phyloP scores from a whole-genome alignment of 1,140 invertebrate species.

The Micrasema longulum region DNA sequence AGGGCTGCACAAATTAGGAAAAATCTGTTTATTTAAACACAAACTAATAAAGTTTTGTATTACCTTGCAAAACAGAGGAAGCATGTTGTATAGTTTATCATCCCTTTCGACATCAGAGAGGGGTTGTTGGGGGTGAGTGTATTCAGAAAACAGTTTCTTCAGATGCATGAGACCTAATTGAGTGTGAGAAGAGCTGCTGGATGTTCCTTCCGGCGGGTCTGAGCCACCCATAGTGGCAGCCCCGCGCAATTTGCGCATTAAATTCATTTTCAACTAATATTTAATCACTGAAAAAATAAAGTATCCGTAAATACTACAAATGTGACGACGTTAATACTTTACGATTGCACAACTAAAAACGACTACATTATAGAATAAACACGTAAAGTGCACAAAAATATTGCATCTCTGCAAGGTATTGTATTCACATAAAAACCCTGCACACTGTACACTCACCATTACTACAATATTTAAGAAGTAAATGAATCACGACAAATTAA shows the following conservation, averaged over 20 bases:
- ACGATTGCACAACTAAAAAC: slow-evolving; percentile 17
- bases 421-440: neutral
- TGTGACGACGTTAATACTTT: neutral
- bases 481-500: slow-evolving; percentile 40
- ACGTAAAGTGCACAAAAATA: neutral
- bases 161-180: slow-evolving; percentile 94
- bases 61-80: slow-evolving; percentile 98
- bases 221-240: slow-evolving; percentile 64
- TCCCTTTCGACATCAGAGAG: slow-evolving; percentile 87
- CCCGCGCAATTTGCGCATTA: slow-evolving; percentile 86
- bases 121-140: slow-evolving; percentile 86
- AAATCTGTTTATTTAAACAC: too few relatives aligned
- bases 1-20: too few relatives aligned
- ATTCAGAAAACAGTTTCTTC: slow-evolving; percentile 95
- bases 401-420: neutral
- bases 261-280: slow-evolving; percentile 75
- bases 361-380: slow-evolving; percentile 4
- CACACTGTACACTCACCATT: slow-evolving; percentile 10
- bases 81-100: slow-evolving; percentile 96
- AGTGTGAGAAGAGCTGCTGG: slow-evolving; percentile 79
- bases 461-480: slow-evolving; percentile 28
- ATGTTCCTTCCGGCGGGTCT: slow-evolving; percentile 59
- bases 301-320: neutral
- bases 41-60: too few relatives aligned
- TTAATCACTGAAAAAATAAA: slow-evolving; percentile 27